Evolutionary conservation across 1,140 invertebrate genomes (phyloP), one percentile per base, ranked within the genome.

Genomic region (Pantala flavescens): DNA sequence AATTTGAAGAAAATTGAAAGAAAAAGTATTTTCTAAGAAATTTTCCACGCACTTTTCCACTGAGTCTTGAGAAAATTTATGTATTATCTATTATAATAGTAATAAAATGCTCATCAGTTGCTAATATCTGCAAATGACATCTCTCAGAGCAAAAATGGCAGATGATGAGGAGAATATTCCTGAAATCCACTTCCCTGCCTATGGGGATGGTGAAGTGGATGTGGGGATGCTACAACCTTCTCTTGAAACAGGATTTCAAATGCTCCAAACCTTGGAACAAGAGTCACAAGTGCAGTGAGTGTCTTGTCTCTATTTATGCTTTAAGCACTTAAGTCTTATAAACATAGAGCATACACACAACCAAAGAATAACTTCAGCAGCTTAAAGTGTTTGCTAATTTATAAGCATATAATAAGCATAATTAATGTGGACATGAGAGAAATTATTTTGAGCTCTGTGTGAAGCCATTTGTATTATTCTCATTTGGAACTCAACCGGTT

Each of bases 191-290:
- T 84, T 84, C 77, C 82, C 83, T 74, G 80, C 77, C 3, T 43
- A 74, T 23, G 78, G 73, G 11, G 76, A 77, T 24, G 78, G 75
- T 9, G 75, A 76, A 24, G 74, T 71, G 28, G 75, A 74, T 9
- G 77, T 77, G 71, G 49, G 49, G 49, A 82, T 83, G 14, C 84
- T 85, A 73, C 82, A 84, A 11, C 82, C 82, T 7, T 84, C 83
- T 74, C 80, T 85, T 24, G 83, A 85, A 78, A 83, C 84, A 71
- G 84, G 84, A 21, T 85, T 85, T 77, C 84, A 85, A 78, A 85
- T 85, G 83, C 78, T 85, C 23, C 83, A 85, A 42, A 85, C 81
- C 70, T 79, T 85, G 71, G 84, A 85, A 77, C 84, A 85, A 75
- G 83, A 85, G 63, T 63, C 49, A 63, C 49, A 63, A 21, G 49